A percentile compares a stretch with the other conserved stretches of the same genome.
phyloP scores from a whole-genome alignment of 1,140 invertebrate species.

The Polyergus mexicanus region DNA sequence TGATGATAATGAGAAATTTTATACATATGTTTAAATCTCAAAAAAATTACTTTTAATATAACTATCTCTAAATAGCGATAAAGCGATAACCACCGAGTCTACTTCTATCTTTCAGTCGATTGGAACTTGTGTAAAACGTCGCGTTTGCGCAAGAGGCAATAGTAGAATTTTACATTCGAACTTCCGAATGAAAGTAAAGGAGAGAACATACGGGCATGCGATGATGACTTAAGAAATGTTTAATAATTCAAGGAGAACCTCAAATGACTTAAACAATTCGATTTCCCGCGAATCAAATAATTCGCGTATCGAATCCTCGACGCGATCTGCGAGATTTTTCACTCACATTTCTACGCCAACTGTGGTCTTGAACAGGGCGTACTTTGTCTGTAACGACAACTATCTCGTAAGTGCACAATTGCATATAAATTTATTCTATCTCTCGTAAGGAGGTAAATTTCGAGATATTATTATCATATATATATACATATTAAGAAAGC shows the following conservation, averaged over 20 bases:
- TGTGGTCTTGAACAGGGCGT: slow-evolving; percentile 79
- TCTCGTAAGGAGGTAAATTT: background rate
- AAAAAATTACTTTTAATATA: no score
- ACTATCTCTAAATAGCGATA: no score
- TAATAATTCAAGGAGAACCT: slow-evolving; percentile 25
- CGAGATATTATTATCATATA: background rate
- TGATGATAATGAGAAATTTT: no score
- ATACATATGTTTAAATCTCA: no score
- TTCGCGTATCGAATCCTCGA: background rate
- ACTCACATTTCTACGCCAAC: slow-evolving; percentile 76
- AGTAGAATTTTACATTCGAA: no score
- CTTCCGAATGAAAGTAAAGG: background rate
- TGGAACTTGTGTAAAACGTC: no score
- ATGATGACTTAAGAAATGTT: slow-evolving; percentile 16
- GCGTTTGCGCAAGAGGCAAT: no score
- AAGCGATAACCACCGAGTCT: no score
- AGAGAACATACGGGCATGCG: slow-evolving; percentile 16
- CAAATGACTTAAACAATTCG: slow-evolving; percentile 29
- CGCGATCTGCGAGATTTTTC: background rate
- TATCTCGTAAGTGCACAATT: slow-evolving; percentile 80
- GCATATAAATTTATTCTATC: background rate
- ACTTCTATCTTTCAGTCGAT: no score
- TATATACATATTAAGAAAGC: background rate
- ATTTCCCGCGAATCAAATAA: background rate
- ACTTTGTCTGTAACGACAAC: slow-evolving; percentile 85